Percentiles rank a stretch among this genome's conserved stretches.
Evolutionary conservation across 1,140 invertebrate species (phyloP).

Genomic region (Probaryconus sp.): DNA sequence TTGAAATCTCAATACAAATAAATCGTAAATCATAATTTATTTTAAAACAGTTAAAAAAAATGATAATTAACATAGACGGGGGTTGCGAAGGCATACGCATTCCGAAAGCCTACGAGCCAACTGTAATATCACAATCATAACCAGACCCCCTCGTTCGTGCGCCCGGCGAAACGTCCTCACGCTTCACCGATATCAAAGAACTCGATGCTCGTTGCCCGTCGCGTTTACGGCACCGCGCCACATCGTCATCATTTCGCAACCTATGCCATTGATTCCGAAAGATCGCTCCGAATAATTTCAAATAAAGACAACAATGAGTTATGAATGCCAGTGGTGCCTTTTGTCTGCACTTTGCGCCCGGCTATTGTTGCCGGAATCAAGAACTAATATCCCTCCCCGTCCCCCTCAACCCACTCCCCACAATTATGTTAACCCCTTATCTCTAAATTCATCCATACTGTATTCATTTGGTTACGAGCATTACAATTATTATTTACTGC

Average conservation of each 20-base stretch:
- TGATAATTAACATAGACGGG: too few species aligned
- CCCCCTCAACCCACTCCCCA: too few species aligned
- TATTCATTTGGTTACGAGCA: too few species aligned
- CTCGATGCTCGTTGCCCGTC: slow-evolving; percentile 57
- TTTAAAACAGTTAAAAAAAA: too few species aligned
- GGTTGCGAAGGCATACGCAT: slow-evolving; percentile 51
- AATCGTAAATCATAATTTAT: too few species aligned
- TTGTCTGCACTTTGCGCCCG: slow-evolving; percentile 48
- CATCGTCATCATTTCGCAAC: slow-evolving; percentile 46
- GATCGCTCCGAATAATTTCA: slow-evolving; percentile 56
- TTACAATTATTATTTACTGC: too few species aligned
- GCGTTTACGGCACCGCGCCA: slow-evolving; percentile 55
- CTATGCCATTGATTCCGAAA: slow-evolving; percentile 53
- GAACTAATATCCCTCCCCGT: slow-evolving; percentile 57
- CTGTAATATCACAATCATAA: slow-evolving; percentile 77
- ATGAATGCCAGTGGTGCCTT: slow-evolving; percentile 27
- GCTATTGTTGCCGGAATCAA: slow-evolving; percentile 54
- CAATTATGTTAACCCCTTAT: too few species aligned
- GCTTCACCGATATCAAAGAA: slow-evolving; percentile 72
- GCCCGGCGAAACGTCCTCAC: slow-evolving; percentile 69
- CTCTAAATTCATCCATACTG: too few species aligned
- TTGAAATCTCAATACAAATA: too few species aligned
- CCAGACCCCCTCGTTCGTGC: slow-evolving; percentile 67
- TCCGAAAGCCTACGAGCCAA: slow-evolving; percentile 71
- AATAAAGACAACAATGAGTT: slow-evolving; percentile 57